Base-by-base conservation (phyloP, 53 echinoderm and acorn worm genomes). In the Henricia sp. region DNA sequence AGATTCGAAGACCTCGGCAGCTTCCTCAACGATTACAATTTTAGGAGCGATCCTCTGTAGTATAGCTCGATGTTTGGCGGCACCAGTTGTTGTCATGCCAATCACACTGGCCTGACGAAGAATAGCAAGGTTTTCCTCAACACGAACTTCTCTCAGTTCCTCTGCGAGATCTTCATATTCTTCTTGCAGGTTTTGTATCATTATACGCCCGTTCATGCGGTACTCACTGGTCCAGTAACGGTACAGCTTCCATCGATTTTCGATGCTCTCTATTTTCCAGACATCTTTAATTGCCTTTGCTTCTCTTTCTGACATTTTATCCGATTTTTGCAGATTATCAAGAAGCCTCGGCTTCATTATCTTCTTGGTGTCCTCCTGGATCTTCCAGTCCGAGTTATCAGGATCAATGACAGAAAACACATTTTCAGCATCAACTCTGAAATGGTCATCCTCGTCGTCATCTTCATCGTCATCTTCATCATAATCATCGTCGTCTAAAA, bases 61-160 rank as follows among this genome's bases (percentile, higher is more conserved):
- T 11, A 93, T 42, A 13, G 59, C 53, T 6, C 78, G 91, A 58
- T 80, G 21, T 25, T 65, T 95, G n/a, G 95, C 93, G n/a, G 95
- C 95, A 52, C 93, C 89, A 13, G 93, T 95, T 46, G 95, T 95
- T 39, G 95, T 95, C 87, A 95, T 85, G 2, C 93, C 95, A 67
- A 95, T 77, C 24, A 95, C 88, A 13, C 67, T 72, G 34, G 90
- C 82, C 11, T 67, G 62, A 74, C 42, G 20, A 16, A 95, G 74
- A 38, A 91, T 56, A 40, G 19, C 1, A 9, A 91, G 39, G 83
- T 88, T 86, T 86, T 93, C 89, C 39, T 86, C 63, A 14, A 50
- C 26, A 52, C 42, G 52, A 4, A 91, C 35, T 37, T 86, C 83
- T 40, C 86, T 36, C 14, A 93, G 29, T 43, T 50, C 41, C 48